Evolutionary conservation across 2,888 invertebrate species (phyloP).

Genomic region (Ophion ellenae): DNA sequence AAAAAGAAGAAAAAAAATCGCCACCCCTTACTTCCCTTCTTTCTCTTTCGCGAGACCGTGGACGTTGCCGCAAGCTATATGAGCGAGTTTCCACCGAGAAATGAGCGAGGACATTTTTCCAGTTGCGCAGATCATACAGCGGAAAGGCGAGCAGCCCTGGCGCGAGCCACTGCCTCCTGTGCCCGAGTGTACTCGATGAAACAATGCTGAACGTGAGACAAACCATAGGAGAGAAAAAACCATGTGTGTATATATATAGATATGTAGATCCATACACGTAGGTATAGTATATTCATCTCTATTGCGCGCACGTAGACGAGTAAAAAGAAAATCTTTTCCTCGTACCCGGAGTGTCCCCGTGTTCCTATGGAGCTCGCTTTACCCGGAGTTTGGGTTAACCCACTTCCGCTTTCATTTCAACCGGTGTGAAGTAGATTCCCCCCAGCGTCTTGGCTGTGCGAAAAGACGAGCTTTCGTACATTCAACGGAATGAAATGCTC

Average conservation of each 20-base stretch:
- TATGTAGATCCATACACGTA: constrained; percentile 43
- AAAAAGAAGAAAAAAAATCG: background rate
- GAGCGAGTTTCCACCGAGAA: background rate
- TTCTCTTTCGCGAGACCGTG: background rate
- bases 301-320: too few relatives aligned
- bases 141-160: too few relatives aligned
- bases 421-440: constrained; percentile 60
- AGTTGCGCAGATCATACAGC: too few relatives aligned
- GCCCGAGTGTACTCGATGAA: too few relatives aligned
- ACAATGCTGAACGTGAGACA: too few relatives aligned
- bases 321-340: constrained; percentile 48
- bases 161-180: too few relatives aligned
- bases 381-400: constrained; percentile 60
- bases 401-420: constrained; percentile 68
- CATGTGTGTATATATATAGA: background rate
- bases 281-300: too few relatives aligned
- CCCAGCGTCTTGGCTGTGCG: constrained; percentile 17
- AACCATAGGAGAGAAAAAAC: too few relatives aligned
- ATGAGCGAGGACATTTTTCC: too few relatives aligned
- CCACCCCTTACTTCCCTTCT: background rate
- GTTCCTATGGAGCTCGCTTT: constrained; percentile 38
- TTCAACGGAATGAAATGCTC: constrained; percentile 64
- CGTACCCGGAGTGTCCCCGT: constrained; percentile 50
- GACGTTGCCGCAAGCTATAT: background rate
- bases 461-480: constrained; percentile 64